Percentiles rank a stretch among this genome's conserved stretches.
Conservation (phyloP, 1,140 invertebrate genomes). For the Notospermus geniculatus region DNA sequence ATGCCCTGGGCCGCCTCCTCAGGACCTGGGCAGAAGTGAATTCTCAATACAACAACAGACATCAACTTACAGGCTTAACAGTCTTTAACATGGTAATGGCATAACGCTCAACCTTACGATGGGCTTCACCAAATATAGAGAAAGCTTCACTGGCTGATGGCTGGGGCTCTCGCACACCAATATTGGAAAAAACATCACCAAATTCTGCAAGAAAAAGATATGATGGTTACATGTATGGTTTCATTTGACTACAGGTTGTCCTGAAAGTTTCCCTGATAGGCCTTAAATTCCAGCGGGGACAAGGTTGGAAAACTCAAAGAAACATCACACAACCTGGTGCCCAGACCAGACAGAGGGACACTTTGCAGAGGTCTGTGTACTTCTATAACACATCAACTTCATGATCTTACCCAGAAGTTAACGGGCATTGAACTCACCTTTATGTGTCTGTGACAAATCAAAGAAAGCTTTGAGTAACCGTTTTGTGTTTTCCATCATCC, state of each 20-base stretch:
- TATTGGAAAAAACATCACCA: slow-evolving; percentile 89
- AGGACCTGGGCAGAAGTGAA: too few species aligned
- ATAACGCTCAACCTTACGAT: slow-evolving; percentile 87
- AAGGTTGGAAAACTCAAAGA: too few species aligned
- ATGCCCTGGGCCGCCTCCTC: too few species aligned
- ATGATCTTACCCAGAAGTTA: too few species aligned
- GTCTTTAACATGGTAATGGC: slow-evolving; percentile 87
- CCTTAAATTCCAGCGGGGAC: too few species aligned
- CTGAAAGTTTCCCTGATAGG: neutral
- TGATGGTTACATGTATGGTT: neutral
- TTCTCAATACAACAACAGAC: too few species aligned
- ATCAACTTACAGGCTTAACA: slow-evolving; percentile 76
- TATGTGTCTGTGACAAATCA: slow-evolving; percentile 71
- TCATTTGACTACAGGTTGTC: neutral
- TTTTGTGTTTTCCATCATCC: slow-evolving; percentile 88
- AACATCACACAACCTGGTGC: too few species aligned
- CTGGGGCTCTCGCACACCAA: slow-evolving; percentile 94
- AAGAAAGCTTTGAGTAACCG: slow-evolving; percentile 72
- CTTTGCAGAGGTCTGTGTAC: too few species aligned
- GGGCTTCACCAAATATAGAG: slow-evolving; percentile 90
- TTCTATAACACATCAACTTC: too few species aligned
- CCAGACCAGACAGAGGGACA: too few species aligned
- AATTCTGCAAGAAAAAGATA: slow-evolving; percentile 65
- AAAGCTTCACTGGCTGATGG: slow-evolving; percentile 93
- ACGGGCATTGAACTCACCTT: slow-evolving; percentile 65